These are phyloP conservation scores for Microchirus variegatus DNA, from an alignment of 2,797 vertebrate genomes.

Conservation along the genomic window DNA sequence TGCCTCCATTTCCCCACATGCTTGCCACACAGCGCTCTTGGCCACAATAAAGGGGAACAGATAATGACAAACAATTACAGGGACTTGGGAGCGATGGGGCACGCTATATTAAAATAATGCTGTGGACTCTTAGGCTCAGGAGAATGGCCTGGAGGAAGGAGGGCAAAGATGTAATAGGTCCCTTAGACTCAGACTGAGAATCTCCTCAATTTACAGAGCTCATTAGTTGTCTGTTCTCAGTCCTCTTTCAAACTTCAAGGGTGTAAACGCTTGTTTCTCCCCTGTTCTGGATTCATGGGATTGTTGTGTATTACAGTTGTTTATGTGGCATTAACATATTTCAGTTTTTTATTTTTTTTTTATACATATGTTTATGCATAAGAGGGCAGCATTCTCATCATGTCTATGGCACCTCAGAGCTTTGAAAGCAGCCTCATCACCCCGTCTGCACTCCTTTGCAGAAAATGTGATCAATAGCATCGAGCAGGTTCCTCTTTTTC, in stretches of 20 bases:
- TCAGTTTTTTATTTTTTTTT: background rate
- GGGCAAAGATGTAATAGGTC: slow-evolving; percentile 35
- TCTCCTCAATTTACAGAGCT: slow-evolving; percentile 40
- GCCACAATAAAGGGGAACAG: slow-evolving; percentile 34
- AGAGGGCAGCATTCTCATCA: slow-evolving; percentile 10
- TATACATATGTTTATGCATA: background rate
- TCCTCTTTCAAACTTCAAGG: slow-evolving; percentile 9
- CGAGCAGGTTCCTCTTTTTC: slow-evolving; percentile 62
- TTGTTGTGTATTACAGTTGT: background rate
- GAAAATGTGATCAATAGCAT: slow-evolving; percentile 60
- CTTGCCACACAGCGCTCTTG: slow-evolving; percentile 21
- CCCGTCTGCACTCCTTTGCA: slow-evolving; percentile 26
- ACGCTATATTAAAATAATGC: slow-evolving; percentile 44
- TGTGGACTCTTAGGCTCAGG: slow-evolving; percentile 37
- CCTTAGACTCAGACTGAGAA: slow-evolving; percentile 11
- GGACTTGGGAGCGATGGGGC: slow-evolving; percentile 31
- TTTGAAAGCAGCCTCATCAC: slow-evolving; percentile 12
- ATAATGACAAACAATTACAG: slow-evolving; percentile 63
- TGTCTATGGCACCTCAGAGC: slow-evolving; percentile 30
- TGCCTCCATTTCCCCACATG: slow-evolving; percentile 19
- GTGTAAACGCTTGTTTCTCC: background rate
- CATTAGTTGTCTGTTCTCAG: slow-evolving; percentile 27
- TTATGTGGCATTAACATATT: background rate
- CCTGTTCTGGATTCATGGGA: background rate
- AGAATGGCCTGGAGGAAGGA: slow-evolving; percentile 35